Conservation (phyloP, 2,888 invertebrate genomes). For the Lasioglossum zephyrum region DNA sequence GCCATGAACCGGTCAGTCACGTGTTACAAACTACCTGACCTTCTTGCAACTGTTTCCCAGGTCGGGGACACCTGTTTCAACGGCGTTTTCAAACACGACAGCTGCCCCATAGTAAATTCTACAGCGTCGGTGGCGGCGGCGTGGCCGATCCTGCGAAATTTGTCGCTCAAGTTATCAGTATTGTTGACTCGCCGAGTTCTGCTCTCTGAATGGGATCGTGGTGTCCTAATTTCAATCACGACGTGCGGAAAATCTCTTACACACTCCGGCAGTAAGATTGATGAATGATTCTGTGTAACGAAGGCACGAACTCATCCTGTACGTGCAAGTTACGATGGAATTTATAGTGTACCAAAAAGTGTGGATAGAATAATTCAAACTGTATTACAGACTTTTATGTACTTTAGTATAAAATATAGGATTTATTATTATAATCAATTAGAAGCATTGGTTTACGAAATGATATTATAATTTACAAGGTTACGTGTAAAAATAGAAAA, state of each 20-base stretch:
- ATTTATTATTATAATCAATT: too few relatives aligned
- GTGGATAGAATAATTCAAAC: neutral
- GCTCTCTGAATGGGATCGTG: neutral
- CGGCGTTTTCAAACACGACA: conserved; percentile 39
- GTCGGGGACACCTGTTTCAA: conserved; percentile 62
- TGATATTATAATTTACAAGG: too few relatives aligned
- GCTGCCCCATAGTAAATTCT: conserved; percentile 47
- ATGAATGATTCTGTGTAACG: neutral
- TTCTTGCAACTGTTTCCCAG: conserved; percentile 45
- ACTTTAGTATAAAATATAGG: too few relatives aligned
- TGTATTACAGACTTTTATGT: too few relatives aligned
- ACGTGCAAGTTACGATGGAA: neutral
- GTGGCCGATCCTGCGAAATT: conserved; percentile 23
- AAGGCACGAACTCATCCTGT: neutral
- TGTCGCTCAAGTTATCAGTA: neutral
- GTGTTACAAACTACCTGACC: conserved; percentile 54
- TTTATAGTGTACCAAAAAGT: neutral
- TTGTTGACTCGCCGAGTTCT: neutral
- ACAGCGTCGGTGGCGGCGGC: neutral
- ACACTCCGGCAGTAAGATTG: neutral
- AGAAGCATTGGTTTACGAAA: too few relatives aligned
- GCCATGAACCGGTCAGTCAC: conserved; percentile 48
- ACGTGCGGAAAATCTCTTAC: conserved; percentile 13
- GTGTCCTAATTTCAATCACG: neutral
- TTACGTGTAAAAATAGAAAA: too few relatives aligned